Conservation (phyloP, 2,888 invertebrate species). For the Philereme transversata region DNA sequence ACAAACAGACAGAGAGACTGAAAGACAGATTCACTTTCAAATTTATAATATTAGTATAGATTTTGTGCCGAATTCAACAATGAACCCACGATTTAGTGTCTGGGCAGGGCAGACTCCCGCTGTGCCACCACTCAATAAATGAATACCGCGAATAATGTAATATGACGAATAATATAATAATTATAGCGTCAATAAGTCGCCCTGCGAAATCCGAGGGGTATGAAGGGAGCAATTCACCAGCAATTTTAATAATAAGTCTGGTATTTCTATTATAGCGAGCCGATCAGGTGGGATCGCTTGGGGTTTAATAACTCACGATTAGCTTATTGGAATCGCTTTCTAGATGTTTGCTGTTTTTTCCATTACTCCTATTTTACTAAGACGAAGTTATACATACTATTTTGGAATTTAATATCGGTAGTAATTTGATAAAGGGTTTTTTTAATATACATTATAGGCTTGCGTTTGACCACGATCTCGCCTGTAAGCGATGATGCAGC, state of each 20-base stretch:
- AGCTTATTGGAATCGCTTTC: constrained; percentile 82
- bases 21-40: no score
- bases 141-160: constrained; percentile 47
- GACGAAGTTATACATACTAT: no score
- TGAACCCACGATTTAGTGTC: background rate
- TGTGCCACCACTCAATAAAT: background rate
- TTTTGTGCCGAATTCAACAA: background rate
- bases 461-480: no score
- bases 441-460: no score
- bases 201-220: constrained; percentile 69
- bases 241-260: constrained; percentile 85
- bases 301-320: constrained; percentile 83
- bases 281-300: constrained; percentile 78
- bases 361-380: constrained; percentile 15
- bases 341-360: constrained; percentile 82
- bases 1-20: no score
- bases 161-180: constrained; percentile 47
- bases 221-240: constrained; percentile 81
- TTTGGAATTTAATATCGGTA: no score
- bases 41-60: no score
- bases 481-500: no score
- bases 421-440: no score
- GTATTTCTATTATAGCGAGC: constrained; percentile 83
- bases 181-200: constrained; percentile 41
- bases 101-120: background rate